Percentiles rank a stretch among this genome's conserved stretches.
These are phyloP conservation scores for Myotis daubentonii DNA, from an alignment of 2,797 vertebrate genomes.

Conservation along the genomic window DNA sequence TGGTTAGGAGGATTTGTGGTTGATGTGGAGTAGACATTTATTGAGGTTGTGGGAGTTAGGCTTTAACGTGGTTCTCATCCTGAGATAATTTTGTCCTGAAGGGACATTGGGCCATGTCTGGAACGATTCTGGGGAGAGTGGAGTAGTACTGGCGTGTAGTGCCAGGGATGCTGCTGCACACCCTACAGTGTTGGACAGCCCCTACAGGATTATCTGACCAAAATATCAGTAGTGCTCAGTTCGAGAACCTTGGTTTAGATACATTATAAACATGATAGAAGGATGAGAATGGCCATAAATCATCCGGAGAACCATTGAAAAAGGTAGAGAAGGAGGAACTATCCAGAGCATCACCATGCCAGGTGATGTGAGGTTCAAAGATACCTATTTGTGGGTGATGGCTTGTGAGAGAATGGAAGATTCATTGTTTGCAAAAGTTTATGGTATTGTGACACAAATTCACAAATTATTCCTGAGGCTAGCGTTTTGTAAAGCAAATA, in stretches of 20 bases:
- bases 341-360: not conserved
- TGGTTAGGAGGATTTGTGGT: not conserved
- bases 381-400: not conserved
- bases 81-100: not conserved
- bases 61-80: not conserved
- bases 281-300: not conserved
- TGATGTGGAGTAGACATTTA: not conserved
- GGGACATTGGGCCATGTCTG: not conserved
- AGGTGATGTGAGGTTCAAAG: not conserved
- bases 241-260: not conserved
- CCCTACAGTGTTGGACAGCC: not conserved
- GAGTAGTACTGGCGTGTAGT: too few relatives aligned
- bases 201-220: not conserved
- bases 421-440: not conserved
- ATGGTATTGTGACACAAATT: not conserved
- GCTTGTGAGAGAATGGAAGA: not conserved
- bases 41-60: not conserved
- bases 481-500: conserved; percentile 36
- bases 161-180: not conserved
- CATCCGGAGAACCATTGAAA: not conserved
- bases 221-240: not conserved
- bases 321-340: not conserved
- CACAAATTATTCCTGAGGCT: conserved; percentile 4
- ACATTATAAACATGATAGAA: not conserved
- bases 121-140: not conserved